Base-by-base conservation (phyloP, 2,888 invertebrate genomes). In the Tupiocoris notatus region DNA sequence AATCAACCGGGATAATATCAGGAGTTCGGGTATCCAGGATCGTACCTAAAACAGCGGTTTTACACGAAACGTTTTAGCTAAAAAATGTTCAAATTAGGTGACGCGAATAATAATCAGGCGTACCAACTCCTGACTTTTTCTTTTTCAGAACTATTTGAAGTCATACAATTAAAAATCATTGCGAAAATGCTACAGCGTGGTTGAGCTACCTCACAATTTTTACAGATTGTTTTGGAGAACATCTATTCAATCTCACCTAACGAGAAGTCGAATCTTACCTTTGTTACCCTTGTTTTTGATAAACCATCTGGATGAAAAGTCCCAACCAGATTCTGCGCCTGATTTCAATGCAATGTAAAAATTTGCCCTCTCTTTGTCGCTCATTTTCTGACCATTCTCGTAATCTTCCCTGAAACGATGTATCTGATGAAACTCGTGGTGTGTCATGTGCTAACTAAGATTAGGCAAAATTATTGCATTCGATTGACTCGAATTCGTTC, bases 251-350 rank as follows among this genome's bases (percentile, higher is more conserved):
- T 7, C 12, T 9, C 9, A 18, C 16, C 9, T 12, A 59, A 17
- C 61, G 61, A 59, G n/a, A n/a, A n/a, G n/a, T n/a, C n/a, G n/a
- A n/a, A 39, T 39, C 21, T 17, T 18, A 75, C 78, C 78, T 61
- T 71, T 12, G 20, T 78, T 75, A 23, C 65, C 66, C 1, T 88
- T 89, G 22, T 77, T 64, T 61, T 86, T 84, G 75, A 89, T 86
- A 81, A 92, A 89, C 94, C 94, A 95, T 21, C 94, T 88, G 0
- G 89, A 87, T 1, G 92, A 92, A 83, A 94, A 95, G 82, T 95
- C 95, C 93, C 93, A 94, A 0, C 95, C 95, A 59, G 91, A 91
- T 84, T 95, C 95, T 1, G 93, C 93, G 0, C 90, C 92, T 57
- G 92, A 89, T 82, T 92, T 92, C 18, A 92, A 84, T 79, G 92